phyloP scores from a whole-genome alignment of 2,888 invertebrate genomes.

The Malthinus seriepunctatus region DNA sequence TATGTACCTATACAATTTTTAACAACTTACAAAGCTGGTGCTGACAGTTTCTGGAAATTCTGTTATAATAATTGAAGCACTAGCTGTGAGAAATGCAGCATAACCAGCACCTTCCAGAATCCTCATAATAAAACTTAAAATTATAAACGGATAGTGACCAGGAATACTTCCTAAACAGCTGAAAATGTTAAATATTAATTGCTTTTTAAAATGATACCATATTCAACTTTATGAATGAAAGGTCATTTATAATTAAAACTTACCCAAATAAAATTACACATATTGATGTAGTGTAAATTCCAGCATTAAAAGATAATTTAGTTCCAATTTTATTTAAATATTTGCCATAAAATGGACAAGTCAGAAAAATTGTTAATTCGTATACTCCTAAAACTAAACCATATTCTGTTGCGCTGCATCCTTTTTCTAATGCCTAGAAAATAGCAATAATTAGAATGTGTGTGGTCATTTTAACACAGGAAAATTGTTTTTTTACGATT shows the following conservation, averaged over 20 bases:
- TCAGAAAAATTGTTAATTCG: slow-evolving; percentile 78
- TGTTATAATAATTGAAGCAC: slow-evolving; percentile 84
- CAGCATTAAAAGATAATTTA: slow-evolving; percentile 78
- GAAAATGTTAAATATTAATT: slow-evolving; percentile 37
- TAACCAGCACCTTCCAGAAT: slow-evolving; percentile 85
- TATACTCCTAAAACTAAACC: slow-evolving; percentile 87
- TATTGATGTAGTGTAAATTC: slow-evolving; percentile 80
- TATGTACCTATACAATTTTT: too few relatives aligned
- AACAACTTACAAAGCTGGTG: slow-evolving; percentile 76
- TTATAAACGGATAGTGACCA: slow-evolving; percentile 73
- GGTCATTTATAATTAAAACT: slow-evolving; percentile 35
- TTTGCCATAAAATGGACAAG: slow-evolving; percentile 82
- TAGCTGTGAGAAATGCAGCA: slow-evolving; percentile 84
- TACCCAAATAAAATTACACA: slow-evolving; percentile 84
- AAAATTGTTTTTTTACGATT: too few relatives aligned
- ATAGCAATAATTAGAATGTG: neutral
- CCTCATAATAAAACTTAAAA: slow-evolving; percentile 75
- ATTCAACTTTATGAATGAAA: too few relatives aligned
- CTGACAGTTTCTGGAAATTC: slow-evolving; percentile 86
- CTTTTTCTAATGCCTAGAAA: slow-evolving; percentile 78
- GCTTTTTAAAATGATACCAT: neutral
- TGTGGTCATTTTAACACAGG: too few relatives aligned
- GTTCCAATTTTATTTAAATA: slow-evolving; percentile 78
- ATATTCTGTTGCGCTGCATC: slow-evolving; percentile 80
- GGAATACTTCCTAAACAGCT: slow-evolving; percentile 72